Conservation (phyloP, 2,888 invertebrate genomes). For the Poecilus cupreus region DNA sequence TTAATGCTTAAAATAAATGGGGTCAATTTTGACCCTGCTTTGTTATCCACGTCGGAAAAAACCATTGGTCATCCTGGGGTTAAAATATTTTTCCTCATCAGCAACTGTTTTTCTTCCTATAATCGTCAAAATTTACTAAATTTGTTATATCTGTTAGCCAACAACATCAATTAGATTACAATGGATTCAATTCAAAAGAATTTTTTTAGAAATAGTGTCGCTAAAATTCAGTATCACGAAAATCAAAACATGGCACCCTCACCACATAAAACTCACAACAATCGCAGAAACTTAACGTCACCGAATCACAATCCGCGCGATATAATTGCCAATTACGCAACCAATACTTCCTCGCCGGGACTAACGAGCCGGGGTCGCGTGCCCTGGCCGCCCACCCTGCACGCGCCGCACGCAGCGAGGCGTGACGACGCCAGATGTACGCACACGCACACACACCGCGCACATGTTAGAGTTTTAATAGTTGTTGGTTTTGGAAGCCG, state of each 20-base stretch:
- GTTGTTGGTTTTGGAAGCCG: conserved; percentile 9
- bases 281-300: background rate
- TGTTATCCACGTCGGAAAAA: too few relatives aligned
- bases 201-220: too few relatives aligned
- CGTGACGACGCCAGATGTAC: conserved; percentile 13
- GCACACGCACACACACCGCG: background rate
- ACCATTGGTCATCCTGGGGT: too few relatives aligned
- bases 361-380: background rate
- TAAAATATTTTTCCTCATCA: too few relatives aligned
- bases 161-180: too few relatives aligned
- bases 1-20: too few relatives aligned
- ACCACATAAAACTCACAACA: background rate
- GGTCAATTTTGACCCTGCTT: too few relatives aligned
- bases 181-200: too few relatives aligned
- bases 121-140: too few relatives aligned
- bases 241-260: background rate
- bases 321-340: conserved; percentile 12
- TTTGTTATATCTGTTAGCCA: too few relatives aligned
- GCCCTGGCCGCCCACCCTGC: background rate
- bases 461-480: conserved; percentile 16
- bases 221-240: background rate
- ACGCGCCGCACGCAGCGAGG: background rate
- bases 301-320: background rate
- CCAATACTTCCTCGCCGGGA: background rate
- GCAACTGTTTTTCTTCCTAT: too few relatives aligned